Evolutionary conservation across 1,140 invertebrate species (phyloP), one percentile per base, ranked within the genome.

Genomic region (Pteromalus puparum): DNA sequence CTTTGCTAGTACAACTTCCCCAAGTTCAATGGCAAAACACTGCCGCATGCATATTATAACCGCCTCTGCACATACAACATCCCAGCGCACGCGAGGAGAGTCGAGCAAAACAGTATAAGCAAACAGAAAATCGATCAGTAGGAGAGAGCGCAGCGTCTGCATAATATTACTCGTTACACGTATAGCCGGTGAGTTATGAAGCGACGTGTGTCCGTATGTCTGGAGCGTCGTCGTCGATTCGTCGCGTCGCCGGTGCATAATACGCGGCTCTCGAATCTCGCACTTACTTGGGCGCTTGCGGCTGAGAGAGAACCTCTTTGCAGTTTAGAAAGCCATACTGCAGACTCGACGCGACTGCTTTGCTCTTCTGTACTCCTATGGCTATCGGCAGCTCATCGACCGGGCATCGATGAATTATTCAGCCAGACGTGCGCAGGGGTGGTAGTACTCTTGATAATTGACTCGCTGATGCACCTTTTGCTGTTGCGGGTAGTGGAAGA

Each of bases 281-380:
- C 15, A 18, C 18, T 7, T 26, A 4, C 30, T 42, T 18, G 72
- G 26, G 28, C 28, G 70, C 30, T 73, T n/a, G 74, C 2, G n/a
- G 74, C 26, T 15, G 5, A 21, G 74, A 21, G 74, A 21, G 24
- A 42, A 13, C n/a, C 42, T 53, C n/a, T 76, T 76, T 12, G 38
- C 74, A 76, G 74, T n/a, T 76, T 48, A 76, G 72, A 74, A 74
- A 74, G 72, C 72, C 24, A 46, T 46, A 46, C 48, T 53, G 48
- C 48, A 53, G 15, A 61, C 21, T 61, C 53, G 21, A 61, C 2
- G 21, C 72, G 30, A 18, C 72, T 74, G 21, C 72, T 74, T 74
- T 74, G 38, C 38, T 42, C 38, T 42, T n/a, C n/a, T 10, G 38
- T 42, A 42, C 10, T 9, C 38, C 38, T 6, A 7, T 10, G 34